Conservation (phyloP, 1,140 invertebrate genomes). For the Hesperophylax magnus region DNA sequence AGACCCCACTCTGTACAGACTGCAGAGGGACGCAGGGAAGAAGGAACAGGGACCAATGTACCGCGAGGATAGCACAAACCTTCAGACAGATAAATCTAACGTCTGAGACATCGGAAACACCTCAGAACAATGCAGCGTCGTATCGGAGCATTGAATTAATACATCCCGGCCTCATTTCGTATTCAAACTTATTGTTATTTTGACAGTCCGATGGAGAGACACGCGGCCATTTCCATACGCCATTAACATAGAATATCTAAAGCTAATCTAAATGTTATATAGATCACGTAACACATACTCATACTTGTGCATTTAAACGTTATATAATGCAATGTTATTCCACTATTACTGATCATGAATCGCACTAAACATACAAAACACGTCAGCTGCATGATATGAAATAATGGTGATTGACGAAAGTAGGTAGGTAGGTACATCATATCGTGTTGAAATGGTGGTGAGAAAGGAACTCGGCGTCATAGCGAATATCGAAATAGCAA, state of each 20-base stretch:
- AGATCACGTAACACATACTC: background rate
- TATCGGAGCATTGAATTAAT: constrained; percentile 36
- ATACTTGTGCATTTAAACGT: background rate
- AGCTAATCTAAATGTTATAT: constrained; percentile 20
- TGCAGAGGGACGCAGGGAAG: background rate
- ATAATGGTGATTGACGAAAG: background rate
- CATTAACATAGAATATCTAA: constrained; percentile 33
- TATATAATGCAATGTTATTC: constrained; percentile 23
- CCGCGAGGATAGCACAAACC: constrained; percentile 8
- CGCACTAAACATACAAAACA: background rate
- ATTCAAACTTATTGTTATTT: constrained; percentile 44
- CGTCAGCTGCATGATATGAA: background rate
- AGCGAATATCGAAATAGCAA: too few species aligned
- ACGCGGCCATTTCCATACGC: constrained; percentile 33
- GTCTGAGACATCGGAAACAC: constrained; percentile 36
- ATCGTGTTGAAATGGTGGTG: background rate
- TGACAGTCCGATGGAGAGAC: constrained; percentile 29
- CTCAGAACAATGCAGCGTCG: constrained; percentile 31
- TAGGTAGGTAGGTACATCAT: background rate
- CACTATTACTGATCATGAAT: constrained; percentile 2
- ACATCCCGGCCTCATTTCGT: constrained; percentile 39
- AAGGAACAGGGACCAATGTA: too few species aligned
- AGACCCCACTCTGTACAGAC: background rate
- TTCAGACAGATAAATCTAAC: constrained; percentile 37
- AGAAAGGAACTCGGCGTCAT: background rate